Evolutionary conservation across 2,888 invertebrate genomes (phyloP).

Genomic region (Eupithecia inturbata): DNA sequence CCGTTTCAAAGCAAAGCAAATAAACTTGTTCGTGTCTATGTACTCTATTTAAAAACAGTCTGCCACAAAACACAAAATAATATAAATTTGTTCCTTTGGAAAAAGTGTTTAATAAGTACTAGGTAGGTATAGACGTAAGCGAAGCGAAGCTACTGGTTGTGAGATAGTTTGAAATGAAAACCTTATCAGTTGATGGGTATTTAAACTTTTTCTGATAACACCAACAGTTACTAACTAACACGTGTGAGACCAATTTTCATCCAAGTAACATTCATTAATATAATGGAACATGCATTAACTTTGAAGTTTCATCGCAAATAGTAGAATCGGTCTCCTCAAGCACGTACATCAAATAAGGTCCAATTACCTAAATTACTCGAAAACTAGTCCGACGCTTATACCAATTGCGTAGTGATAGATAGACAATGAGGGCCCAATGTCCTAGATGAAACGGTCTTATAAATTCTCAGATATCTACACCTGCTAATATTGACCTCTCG

Average conservation of each 20-base stretch:
- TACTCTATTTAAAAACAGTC: not conserved
- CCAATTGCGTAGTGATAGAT: constrained; percentile 50
- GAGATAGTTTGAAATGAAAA: not conserved
- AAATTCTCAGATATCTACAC: constrained; percentile 45
- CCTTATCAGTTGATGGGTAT: not conserved
- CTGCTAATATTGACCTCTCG: constrained; percentile 38
- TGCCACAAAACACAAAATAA: not conserved
- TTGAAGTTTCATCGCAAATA: constrained; percentile 30
- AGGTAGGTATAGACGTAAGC: no score
- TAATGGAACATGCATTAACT: constrained; percentile 28
- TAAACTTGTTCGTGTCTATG: not conserved
- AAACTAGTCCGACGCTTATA: constrained; percentile 43
- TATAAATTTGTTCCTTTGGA: not conserved
- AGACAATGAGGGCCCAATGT: constrained; percentile 51
- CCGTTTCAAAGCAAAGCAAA: constrained; percentile 10
- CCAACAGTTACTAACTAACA: not conserved
- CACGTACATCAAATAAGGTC: constrained; percentile 35
- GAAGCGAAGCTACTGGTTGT: not conserved
- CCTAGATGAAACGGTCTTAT: constrained; percentile 44
- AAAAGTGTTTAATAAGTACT: no score
- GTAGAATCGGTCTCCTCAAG: constrained; percentile 28
- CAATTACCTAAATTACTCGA: constrained; percentile 37
- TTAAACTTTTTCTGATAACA: not conserved
- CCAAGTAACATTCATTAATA: constrained; percentile 27
- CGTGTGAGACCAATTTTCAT: constrained; percentile 12